These are phyloP conservation scores for Halcyon chelicuti DNA, from an alignment of 2,797 vertebrate species.

Conservation along the genomic window DNA sequence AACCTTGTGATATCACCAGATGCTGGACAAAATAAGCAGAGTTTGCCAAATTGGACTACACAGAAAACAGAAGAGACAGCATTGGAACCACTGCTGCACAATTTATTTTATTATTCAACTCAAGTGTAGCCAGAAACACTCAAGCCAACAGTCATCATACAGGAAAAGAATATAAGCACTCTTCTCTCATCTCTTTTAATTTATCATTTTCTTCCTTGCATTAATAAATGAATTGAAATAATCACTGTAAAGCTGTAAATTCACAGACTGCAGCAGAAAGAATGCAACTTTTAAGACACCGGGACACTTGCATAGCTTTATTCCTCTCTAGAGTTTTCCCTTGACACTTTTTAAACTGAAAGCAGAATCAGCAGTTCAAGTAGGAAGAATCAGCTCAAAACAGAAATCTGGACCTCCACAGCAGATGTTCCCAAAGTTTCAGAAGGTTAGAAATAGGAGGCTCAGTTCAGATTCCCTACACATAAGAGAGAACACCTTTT, in stretches of 20 bases:
- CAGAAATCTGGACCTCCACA: neutral
- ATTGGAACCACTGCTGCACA: slow-evolving; percentile 12
- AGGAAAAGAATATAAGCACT: slow-evolving; percentile 4
- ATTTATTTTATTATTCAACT: slow-evolving; percentile 30
- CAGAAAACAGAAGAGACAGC: neutral
- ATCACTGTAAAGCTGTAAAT: slow-evolving; percentile 1
- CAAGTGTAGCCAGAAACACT: neutral
- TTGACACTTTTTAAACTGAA: neutral
- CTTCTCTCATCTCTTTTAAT: neutral
- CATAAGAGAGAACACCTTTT: neutral
- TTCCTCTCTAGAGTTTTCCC: neutral
- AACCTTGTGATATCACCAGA: slow-evolving; percentile 1
- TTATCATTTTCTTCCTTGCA: neutral
- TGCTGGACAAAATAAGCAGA: neutral
- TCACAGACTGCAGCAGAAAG: neutral
- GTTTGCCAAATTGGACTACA: neutral
- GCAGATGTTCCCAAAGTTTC: neutral
- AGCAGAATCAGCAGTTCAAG: neutral
- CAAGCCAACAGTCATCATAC: neutral
- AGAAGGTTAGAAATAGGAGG: neutral
- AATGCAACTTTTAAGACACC: neutral
- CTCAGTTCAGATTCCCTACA: neutral
- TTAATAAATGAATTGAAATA: neutral
- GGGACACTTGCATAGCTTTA: neutral
- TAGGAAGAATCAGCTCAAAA: neutral